Base-by-base conservation (phyloP, 2,113 vertebrate genomes). In the Tragulus kanchil region DNA sequence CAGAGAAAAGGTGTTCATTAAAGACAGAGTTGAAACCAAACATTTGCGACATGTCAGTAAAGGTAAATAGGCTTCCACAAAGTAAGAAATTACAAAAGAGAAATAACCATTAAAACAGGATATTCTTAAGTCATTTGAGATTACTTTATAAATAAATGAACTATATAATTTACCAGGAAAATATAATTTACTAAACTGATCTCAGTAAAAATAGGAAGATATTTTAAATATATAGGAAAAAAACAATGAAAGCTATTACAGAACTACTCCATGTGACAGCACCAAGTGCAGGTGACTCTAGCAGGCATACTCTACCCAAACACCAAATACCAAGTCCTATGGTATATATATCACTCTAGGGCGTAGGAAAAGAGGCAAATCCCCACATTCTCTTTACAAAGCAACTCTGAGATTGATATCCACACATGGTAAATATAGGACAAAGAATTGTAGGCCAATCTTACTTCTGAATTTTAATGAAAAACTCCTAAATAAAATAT, bases 91-190 rank as follows among this genome's bases (percentile, higher is more conserved):
- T 90, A 23, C 26, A 48, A 21, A 16, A 25, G 10, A 7, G 12
- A 78, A 83, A 67, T 86, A 71, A 84, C 45, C 26, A 87, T 54
- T 83, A 88, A 90, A 83, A 84, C 28, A 87, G 54, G 5, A 42
- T 64, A 87, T 87, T 28, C 61, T 56, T 21, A 83, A 95, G 45
- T 83, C 83, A 42, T 48, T 54, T 87, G 45, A 87, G 67, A 83
- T 81, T 81, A 96, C 52, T 59, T 75, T 77, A n/a, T 26, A 83
- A 83, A 86, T 90, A 82, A 12, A 75, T 75, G 11, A 86, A 73
- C 31, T 90, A 50, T 54, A 65, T 69, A 82, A 93, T 86, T 87
- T 90, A 16, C 26, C 83, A 78, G 59, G 82, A 90, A 93, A 90
- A 97, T 56, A n/a, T 26, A 86, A 21, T 11, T 75, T 91, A 79